These are phyloP conservation scores for Diplodus puntazzo DNA, from an alignment of 2,797 vertebrate species.

Conservation along the genomic window DNA sequence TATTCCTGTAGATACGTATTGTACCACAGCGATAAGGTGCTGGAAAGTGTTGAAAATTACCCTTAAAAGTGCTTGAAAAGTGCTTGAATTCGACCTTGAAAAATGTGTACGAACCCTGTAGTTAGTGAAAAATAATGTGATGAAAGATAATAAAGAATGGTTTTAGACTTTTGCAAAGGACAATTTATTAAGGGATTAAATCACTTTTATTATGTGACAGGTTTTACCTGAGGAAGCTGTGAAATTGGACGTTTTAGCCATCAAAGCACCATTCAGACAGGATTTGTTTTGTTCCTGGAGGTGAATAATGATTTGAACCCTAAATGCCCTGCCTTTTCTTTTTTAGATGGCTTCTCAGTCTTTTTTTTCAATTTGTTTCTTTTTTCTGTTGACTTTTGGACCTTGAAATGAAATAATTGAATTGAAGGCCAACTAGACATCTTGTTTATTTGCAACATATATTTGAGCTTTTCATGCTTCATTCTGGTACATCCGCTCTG, in stretches of 20 bases:
- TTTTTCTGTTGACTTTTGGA: not conserved
- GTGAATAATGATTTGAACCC: not conserved
- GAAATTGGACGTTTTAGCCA: slow-evolving; percentile 7
- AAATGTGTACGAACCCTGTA: too few species aligned
- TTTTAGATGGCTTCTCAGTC: not conserved
- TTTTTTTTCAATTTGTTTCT: not conserved
- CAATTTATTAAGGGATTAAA: slow-evolving; percentile 18
- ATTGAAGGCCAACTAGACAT: not conserved
- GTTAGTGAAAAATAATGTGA: not conserved
- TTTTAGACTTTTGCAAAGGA: slow-evolving; percentile 9
- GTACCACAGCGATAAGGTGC: too few species aligned
- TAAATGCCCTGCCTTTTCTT: not conserved
- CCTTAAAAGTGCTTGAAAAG: too few species aligned
- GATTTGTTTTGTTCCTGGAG: not conserved
- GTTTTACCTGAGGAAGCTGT: slow-evolving; percentile 2
- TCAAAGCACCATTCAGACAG: not conserved
- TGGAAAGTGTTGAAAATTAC: too few species aligned
- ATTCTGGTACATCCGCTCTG: not conserved
- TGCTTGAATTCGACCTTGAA: too few species aligned
- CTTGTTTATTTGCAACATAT: not conserved
- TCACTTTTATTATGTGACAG: slow-evolving; percentile 4
- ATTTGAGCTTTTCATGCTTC: not conserved
- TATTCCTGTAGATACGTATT: too few species aligned
- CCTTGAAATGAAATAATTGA: slow-evolving; percentile 7
- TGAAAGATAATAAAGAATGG: slow-evolving; percentile 6